Conservation (phyloP, 1,140 invertebrate genomes). For the Atopsyche davidsoni region DNA sequence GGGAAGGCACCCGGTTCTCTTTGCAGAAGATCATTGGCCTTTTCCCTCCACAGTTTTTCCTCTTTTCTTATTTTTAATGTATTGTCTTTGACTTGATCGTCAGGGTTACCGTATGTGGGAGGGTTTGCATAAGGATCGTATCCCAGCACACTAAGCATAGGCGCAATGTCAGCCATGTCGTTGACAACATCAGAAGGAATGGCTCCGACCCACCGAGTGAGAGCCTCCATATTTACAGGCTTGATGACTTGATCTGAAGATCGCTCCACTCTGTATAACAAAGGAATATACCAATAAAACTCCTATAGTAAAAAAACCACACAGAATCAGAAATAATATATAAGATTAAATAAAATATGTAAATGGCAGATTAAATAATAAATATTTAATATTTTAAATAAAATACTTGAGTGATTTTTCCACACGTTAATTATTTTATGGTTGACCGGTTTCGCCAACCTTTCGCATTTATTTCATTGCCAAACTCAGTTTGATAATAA, state of each 20-base stretch:
- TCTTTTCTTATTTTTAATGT: slow-evolving; percentile 55
- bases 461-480: neutral
- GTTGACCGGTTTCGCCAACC: too few relatives aligned
- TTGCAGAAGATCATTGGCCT: slow-evolving; percentile 48
- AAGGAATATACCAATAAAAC: neutral
- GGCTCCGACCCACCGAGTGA: slow-evolving; percentile 93
- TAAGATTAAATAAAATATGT: slow-evolving; percentile 2
- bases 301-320: too few relatives aligned
- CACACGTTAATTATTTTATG: too few relatives aligned
- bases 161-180: slow-evolving; percentile 87
- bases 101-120: slow-evolving; percentile 85
- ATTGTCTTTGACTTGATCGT: slow-evolving; percentile 77
- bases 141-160: slow-evolving; percentile 85
- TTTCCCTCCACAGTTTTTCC: slow-evolving; percentile 50
- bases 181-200: slow-evolving; percentile 85
- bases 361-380: neutral
- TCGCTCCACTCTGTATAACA: slow-evolving; percentile 78
- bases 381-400: too few relatives aligned
- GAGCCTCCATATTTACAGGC: slow-evolving; percentile 92
- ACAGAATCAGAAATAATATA: too few relatives aligned
- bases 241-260: slow-evolving; percentile 99
- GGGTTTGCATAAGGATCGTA: slow-evolving; percentile 94
- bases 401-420: too few relatives aligned
- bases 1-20: slow-evolving; percentile 15
- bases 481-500: neutral